Evolutionary conservation across 2,113 vertebrate species (phyloP), one percentile per base, ranked within the genome.

Genomic region (Dinomys branickii): DNA sequence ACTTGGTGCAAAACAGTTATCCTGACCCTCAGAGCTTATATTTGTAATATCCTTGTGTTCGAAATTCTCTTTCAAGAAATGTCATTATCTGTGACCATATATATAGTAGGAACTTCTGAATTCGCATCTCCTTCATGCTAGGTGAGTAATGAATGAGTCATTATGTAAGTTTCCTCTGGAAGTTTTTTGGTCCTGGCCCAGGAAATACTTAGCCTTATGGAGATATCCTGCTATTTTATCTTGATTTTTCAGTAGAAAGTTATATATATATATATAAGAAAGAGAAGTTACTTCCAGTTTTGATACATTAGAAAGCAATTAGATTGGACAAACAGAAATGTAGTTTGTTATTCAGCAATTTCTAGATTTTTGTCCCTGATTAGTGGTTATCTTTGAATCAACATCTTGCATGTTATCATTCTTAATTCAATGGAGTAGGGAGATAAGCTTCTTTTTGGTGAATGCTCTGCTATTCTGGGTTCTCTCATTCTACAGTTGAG

Each of bases 401-500:
- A 83, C 1, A 38, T 41, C 41, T 92, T 97, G 47, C 5, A 50
- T 56, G 22, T 10, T n/a, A 89, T 61, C 9, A 41, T 73, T 94
- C 69, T 54, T 65, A 94, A 85, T 84, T 12, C 89, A 56, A 41
- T 81, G 28, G 10, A 69, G 30, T 90, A 38, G 44, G 20, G 17
- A 94, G 85, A 50, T 85, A 85, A 38, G 30, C 26, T 78, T 69
- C 24, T 87, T 90, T 89, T 58, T 54, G 24, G 83, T 91, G 90
- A 24, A 58, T 30, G 16, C 28, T 52, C 33, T 1, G 52, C 33
- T 83, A 94, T 86, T 88, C 56, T 93, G 90, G 19, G 61, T 26
- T 56, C 33, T 97, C n/a, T 95, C 28, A 56, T 86, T 86, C n/a
- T 85, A 93, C 93, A 93, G 75, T 87, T 47, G 44, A 92, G 61